Evolutionary conservation across 2,797 vertebrate species (phyloP), one percentile per base, ranked within the genome.

Genomic region (Apogon talboti): DNA sequence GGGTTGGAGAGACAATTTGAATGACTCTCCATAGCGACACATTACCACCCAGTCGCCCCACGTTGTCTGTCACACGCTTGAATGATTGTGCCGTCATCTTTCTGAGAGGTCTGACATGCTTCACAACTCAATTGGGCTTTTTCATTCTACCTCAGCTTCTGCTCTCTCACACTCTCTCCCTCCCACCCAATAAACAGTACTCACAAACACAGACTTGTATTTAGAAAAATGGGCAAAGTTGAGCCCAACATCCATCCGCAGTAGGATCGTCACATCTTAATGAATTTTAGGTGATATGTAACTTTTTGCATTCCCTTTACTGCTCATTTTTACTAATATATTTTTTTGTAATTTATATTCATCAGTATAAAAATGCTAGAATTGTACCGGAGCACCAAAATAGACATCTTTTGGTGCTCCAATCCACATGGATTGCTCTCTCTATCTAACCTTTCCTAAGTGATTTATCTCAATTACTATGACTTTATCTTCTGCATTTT

Each of bases 91-190:
- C 57, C 16, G 8, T 40, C 33, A 1, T 41, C 65, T 70, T 18
- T 3, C 63, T 37, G 54, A 69, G 58, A 76, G 53, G 28, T 4
- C 71, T 11, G 69, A 68, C 49, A 55, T 24, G 68, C 70, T 81
- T 81, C 73, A 70, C 13, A 0, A 48, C 4, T 3, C 47, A 47
- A 40, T 30, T 50, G 61, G 48, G 28, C 49, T 74, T 57, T 57
- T 49, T 51, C 13, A n/a, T 64, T 67, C 44, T 15, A 8, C 40
- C 58, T 24, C 33, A 24, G 54, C 46, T 54, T 30, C 41, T 55
- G 8, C 28, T 2, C 50, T 43, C 43, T 40, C 19, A 33, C 7
- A 1, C 0, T 21, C 13, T 15, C n/a, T 13, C 12, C 48, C 24
- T 43, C 12, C 40, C 46, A 24, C 6, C 44, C 9, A 16, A 5